Conservation (phyloP, 2,797 vertebrate genomes). For the Nannoperca obscura region DNA sequence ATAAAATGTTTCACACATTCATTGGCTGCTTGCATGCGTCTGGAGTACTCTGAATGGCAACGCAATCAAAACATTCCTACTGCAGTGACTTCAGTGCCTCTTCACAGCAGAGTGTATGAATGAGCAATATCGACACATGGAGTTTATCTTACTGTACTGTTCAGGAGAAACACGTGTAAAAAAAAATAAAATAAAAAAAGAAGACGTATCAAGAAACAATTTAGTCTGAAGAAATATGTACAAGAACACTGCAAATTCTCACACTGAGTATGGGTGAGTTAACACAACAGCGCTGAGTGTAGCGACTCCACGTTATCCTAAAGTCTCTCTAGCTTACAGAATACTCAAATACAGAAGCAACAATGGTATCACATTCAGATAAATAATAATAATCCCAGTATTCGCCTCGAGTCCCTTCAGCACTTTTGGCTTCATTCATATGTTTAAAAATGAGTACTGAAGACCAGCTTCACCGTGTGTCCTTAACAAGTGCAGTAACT, state of each 20-base stretch:
- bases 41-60: constrained; percentile 35
- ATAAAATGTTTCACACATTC: constrained; percentile 56
- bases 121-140: constrained; percentile 55
- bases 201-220: constrained; percentile 18
- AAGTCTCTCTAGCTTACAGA: constrained; percentile 57
- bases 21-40: constrained; percentile 49
- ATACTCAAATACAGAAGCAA: constrained; percentile 72
- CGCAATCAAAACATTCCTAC: constrained; percentile 13
- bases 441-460: constrained; percentile 67
- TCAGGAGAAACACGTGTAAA: constrained; percentile 29
- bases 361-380: constrained; percentile 72
- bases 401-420: constrained; percentile 52
- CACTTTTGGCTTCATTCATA: constrained; percentile 36
- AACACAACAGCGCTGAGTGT: constrained; percentile 57
- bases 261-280: constrained; percentile 42
- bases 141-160: constrained; percentile 22
- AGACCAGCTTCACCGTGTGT: constrained; percentile 84
- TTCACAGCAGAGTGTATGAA: constrained; percentile 38
- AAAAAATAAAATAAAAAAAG: too few relatives aligned
- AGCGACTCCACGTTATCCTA: constrained; percentile 38
- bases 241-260: constrained; percentile 62
- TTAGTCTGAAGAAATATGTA: constrained; percentile 46
- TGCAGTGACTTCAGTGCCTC: constrained; percentile 17
- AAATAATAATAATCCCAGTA: constrained; percentile 73
- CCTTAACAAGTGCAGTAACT: constrained; percentile 51